Conservation (phyloP, 2,888 invertebrate species). For the Congeria kusceri region DNA sequence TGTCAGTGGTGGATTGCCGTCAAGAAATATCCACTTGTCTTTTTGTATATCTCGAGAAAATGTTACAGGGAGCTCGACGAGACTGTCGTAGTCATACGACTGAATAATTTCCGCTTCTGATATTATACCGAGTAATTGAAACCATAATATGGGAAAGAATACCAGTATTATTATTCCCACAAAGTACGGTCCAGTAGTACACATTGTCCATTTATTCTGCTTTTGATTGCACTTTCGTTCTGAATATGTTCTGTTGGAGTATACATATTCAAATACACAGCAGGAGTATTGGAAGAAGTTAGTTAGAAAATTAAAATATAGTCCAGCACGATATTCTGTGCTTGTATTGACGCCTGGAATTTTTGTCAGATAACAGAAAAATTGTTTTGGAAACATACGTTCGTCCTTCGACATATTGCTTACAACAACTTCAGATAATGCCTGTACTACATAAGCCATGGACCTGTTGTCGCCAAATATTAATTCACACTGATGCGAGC, state of each 20-base stretch:
- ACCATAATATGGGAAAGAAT: conserved; percentile 34
- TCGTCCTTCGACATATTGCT: no score
- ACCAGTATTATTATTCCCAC: conserved; percentile 31
- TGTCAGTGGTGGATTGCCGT: conserved; percentile 22
- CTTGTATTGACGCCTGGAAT: conserved; percentile 20
- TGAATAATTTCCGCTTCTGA: conserved; percentile 18
- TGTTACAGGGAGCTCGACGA: no score
- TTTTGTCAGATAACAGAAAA: conserved; percentile 41
- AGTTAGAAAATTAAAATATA: conserved; percentile 35
- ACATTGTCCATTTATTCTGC: conserved; percentile 42
- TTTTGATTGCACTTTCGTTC: neutral
- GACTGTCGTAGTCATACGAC: no score
- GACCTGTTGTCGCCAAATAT: no score
- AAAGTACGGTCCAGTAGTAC: conserved; percentile 27
- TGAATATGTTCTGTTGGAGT: neutral
- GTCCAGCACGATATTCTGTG: conserved; percentile 16
- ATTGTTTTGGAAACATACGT: neutral
- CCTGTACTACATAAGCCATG: no score
- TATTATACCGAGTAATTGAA: conserved; percentile 12
- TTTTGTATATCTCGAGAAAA: neutral
- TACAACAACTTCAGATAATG: no score
- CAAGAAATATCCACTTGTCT: conserved; percentile 30
- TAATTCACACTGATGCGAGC: no score
- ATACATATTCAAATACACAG: conserved; percentile 25
- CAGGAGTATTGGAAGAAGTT: conserved; percentile 37